Base-by-base conservation (phyloP, 2,888 invertebrate species). In the Elegia similella region DNA sequence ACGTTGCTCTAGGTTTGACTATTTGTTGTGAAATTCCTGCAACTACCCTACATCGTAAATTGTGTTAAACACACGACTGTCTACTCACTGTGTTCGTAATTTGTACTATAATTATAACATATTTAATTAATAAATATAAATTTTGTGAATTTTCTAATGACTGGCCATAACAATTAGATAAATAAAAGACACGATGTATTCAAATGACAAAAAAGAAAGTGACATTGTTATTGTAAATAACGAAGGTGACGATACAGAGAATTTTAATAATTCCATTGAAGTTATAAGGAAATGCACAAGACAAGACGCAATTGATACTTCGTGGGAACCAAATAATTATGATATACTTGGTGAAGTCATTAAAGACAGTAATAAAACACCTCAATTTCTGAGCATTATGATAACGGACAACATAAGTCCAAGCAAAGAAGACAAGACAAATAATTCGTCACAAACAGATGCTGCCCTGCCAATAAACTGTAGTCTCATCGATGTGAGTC, bases 371-470 rank as follows among this genome's bases (percentile, higher is more conserved):
- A 73, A 77, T 64, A 75, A 68, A 62, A 85, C 84, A 47, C 83
- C 86, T 58, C 83, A 84, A 44, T 86, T 82, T 68, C 72, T 78
- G 63, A 85, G 80, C 67, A 70, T 75, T 52, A 82, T 85, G 78
- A 72, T 78, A 38, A 73, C 72, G 66, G 83, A 84, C 17, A 34
- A 34, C 67, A 75, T 73, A 55, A 76, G 73, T 70, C 65, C 69
- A 54, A 69, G 46, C 7, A 57, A 61, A 54, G 70, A 67, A 32
- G 80, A 75, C 63, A 68, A 69, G 65, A 68, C 62, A 30, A 70
- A 70, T 56, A 78, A 64, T 70, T 86, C 81, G 34, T 82, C 82
- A 16, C 84, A 88, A 66, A 88, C 85, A 32, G 87, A 86, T 59
- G 65, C 69, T 58, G 61, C 73, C 29, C 56, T 77, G 57, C 69